Conservation (phyloP, 2,797 vertebrate genomes). For the Lacerta viridis region DNA sequence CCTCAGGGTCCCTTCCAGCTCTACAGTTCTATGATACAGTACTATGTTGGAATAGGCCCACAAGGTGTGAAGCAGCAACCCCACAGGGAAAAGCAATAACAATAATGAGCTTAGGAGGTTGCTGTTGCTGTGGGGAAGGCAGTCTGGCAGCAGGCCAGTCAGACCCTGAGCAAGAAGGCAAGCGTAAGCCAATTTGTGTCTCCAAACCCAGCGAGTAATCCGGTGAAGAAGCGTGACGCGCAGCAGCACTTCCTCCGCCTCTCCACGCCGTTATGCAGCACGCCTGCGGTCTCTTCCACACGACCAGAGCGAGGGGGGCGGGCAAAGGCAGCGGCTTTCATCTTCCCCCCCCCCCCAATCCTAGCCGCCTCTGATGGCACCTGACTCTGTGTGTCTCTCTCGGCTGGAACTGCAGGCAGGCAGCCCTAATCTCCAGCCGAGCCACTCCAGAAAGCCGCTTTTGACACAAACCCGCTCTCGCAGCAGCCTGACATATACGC, state of each 20-base stretch:
- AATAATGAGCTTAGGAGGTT: no score
- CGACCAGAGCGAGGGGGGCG: neutral
- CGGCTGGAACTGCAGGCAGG: neutral
- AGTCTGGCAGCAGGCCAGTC: neutral
- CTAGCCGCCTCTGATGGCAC: neutral
- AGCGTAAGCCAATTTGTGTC: neutral
- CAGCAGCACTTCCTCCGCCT: neutral
- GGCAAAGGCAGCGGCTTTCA: neutral
- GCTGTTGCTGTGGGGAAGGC: no score
- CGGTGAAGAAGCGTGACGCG: neutral
- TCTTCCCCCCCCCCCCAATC: neutral
- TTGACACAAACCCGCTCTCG: neutral
- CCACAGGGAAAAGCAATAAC: neutral
- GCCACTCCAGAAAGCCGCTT: neutral
- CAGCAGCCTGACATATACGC: neutral
- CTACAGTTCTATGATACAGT: no score
- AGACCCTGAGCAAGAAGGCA: neutral
- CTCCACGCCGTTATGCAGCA: neutral
- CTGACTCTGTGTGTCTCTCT: slow-evolving; percentile 25
- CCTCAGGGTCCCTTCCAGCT: no score
- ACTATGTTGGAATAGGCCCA: no score
- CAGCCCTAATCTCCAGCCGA: neutral
- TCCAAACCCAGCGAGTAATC: neutral
- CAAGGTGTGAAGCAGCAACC: neutral
- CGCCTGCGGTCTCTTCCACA: neutral